Conservation (phyloP, 2,888 invertebrate genomes). For the Cryptops parisi region DNA sequence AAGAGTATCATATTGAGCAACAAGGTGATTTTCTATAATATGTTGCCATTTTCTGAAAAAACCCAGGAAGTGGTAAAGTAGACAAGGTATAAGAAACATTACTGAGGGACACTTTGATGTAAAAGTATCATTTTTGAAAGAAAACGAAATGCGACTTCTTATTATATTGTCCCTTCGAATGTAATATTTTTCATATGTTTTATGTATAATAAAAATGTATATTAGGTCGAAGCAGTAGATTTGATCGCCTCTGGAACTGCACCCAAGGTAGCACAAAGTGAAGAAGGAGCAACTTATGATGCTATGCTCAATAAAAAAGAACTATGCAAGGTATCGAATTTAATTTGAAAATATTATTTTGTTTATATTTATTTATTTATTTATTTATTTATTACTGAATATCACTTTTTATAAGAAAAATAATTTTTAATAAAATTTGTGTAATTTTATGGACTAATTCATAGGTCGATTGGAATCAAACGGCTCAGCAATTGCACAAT, state of each 20-base stretch:
- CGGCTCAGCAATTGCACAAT: constrained; percentile 66
- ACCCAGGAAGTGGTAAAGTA: too few relatives aligned
- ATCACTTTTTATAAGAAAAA: neutral
- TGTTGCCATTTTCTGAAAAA: too few relatives aligned
- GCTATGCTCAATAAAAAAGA: constrained; percentile 75
- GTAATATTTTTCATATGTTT: neutral
- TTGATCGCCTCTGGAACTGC: constrained; percentile 71
- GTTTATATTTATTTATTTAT: too few relatives aligned
- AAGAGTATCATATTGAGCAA: too few relatives aligned
- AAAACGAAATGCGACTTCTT: neutral
- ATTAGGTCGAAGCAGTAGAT: constrained; percentile 52
- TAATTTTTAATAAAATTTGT: neutral
- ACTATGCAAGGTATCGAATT: constrained; percentile 48
- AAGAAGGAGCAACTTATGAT: constrained; percentile 85
- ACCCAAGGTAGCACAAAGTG: constrained; percentile 59
- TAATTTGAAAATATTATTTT: neutral
- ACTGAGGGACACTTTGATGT: too few relatives aligned
- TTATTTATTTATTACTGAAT: too few relatives aligned
- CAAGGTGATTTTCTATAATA: too few relatives aligned
- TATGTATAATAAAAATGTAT: too few relatives aligned
- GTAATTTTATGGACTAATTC: constrained; percentile 13
- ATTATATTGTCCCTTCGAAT: neutral
- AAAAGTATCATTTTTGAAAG: too few relatives aligned
- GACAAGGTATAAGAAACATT: too few relatives aligned
- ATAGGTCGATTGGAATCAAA: constrained; percentile 54